phyloP scores from a whole-genome alignment of 2,797 vertebrate genomes.

The Eutrigla gurnardus region DNA sequence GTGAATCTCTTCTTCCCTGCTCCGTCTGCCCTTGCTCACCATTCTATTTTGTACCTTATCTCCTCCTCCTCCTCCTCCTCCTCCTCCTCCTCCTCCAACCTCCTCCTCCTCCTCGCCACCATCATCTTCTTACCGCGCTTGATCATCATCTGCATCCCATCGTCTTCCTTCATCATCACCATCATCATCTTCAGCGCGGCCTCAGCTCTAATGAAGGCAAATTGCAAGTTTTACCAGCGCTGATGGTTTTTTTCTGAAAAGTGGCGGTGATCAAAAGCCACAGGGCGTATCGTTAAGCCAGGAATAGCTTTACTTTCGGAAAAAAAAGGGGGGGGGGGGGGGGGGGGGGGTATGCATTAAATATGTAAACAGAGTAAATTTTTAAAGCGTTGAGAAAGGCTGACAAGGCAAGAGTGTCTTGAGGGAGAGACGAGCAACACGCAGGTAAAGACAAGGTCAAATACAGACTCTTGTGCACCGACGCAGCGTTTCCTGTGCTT shows the following conservation, averaged over 20 bases:
- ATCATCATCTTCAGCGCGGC: constrained; percentile 25
- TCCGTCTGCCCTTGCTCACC: constrained; percentile 55
- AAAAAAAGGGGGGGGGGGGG: neutral
- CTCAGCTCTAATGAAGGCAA: constrained; percentile 40
- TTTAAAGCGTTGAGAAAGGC: constrained; percentile 76
- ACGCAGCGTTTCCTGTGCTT: constrained; percentile 8
- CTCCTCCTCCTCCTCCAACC: neutral
- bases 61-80: constrained; percentile 12
- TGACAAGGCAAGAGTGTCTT: constrained; percentile 71
- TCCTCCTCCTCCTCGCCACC: constrained; percentile 31
- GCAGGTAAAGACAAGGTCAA: constrained; percentile 69
- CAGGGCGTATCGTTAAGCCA: constrained; percentile 29
- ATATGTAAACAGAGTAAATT: constrained; percentile 79
- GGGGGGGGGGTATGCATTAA: constrained; percentile 70
- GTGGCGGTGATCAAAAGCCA: constrained; percentile 51
- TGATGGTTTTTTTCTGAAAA: constrained; percentile 12
- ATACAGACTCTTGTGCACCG: constrained; percentile 31
- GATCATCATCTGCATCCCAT: constrained; percentile 38
- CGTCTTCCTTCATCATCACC: constrained; percentile 14
- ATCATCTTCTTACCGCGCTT: constrained; percentile 23
- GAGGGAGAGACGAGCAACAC: constrained; percentile 55
- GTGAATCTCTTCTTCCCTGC: constrained; percentile 53
- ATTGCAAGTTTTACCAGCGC: constrained; percentile 28
- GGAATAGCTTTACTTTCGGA: constrained; percentile 62
- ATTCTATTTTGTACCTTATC: constrained; percentile 28